Base-by-base conservation (phyloP, 23 tunicate genomes). In the Oikopleura dioica region DNA sequence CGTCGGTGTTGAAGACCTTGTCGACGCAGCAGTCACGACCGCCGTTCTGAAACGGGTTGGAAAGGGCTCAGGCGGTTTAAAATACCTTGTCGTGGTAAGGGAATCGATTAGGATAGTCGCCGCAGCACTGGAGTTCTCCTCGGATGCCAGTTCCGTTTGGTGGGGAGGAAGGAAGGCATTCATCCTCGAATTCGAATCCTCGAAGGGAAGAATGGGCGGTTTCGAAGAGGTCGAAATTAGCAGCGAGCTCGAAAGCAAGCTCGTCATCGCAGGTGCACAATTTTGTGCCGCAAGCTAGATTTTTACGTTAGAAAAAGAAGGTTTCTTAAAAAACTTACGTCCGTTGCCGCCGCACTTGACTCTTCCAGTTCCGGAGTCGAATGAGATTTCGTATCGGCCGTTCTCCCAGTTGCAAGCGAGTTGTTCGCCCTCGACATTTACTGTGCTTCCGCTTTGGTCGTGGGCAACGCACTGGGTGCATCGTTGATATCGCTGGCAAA, bases 11-110 rank as follows among this genome's bases (percentile, higher is more conserved):
- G n/a, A n/a, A n/a, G n/a, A n/a, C n/a, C n/a, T n/a, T n/a, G n/a
- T n/a, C n/a, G n/a, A n/a, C n/a, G n/a, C n/a, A n/a, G n/a, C n/a
- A n/a, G n/a, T n/a, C n/a, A n/a, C n/a, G n/a, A n/a, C n/a, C n/a
- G n/a, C n/a, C n/a, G n/a, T n/a, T n/a, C n/a, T n/a, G n/a, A n/a
- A n/a, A n/a, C n/a, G n/a, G n/a, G n/a, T n/a, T n/a, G n/a, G n/a
- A n/a, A n/a, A n/a, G n/a, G n/a, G n/a, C n/a, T n/a, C n/a, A n/a
- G n/a, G n/a, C n/a, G n/a, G n/a, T n/a, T n/a, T n/a, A n/a, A n/a
- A n/a, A n/a, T n/a, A n/a, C n/a, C n/a, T 63, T 63, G 33, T 63
- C 72, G 26, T 63, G 72, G 26, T 63, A 63, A 63, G 72, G 72
- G 5, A 63, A 23, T 2, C 72, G 29, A 28, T 4, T 63, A 63